Base-by-base conservation (phyloP, 2,113 vertebrate genomes). In the Callionymus lyra region DNA sequence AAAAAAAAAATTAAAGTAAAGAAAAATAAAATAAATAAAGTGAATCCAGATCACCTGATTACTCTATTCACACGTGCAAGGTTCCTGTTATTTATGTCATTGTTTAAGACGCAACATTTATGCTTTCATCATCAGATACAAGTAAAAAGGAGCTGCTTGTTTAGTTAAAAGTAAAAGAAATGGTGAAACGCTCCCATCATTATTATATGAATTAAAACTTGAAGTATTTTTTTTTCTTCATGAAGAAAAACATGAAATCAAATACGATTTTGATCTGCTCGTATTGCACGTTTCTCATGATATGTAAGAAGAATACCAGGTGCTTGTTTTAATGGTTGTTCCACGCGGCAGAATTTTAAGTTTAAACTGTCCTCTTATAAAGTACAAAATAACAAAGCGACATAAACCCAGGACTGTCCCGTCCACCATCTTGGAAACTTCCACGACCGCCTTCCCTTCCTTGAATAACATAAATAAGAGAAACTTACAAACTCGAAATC, bases 11-110 rank as follows among this genome's bases (percentile, higher is more conserved):
- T 65, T 70, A 53, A 27, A 27, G 4, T 27, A 27, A 8, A 27
- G 47, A 74, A 76, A 76, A 78, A 74, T 64, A 60, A 74, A 71
- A 74, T 72, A 74, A 74, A 82, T 74, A 59, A 76, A 79, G 68
- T 49, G 70, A 75, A 46, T 59, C 19, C 53, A 58, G 4, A 50
- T 60, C 51, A 59, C 52, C 44, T 56, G 59, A 47, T 48, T 38
- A 53, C 53, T 68, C 63, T 60, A 48, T 51, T 45, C 46, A 56
- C 59, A 60, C 72, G 18, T 56, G 58, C 9, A 47, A 31, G 38
- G 47, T 45, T 81, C n/a, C 50, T 34, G 11, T 59, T 59, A 38
- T 38, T 38, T n/a, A 36, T 37, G 49, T 47, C 9, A 3, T 9
- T 12, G 36, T 27, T 38, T 12, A n/a, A n/a, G n/a, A n/a, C n/a